Conservation (phyloP, 2,888 invertebrate species). For the Drosophila pullipes region DNA sequence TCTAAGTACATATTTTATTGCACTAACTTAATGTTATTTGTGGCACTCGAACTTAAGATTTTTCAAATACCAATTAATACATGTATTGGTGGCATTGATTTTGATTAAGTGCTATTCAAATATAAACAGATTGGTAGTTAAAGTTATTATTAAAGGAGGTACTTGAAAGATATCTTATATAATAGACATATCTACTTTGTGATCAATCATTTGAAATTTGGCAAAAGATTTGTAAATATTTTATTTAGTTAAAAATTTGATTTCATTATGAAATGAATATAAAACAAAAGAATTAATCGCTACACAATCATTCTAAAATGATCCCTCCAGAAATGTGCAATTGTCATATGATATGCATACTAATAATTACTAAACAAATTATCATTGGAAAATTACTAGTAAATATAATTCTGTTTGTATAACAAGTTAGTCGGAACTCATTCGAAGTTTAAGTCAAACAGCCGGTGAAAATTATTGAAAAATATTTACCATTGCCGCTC, state of each 20-base stretch:
- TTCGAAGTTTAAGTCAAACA: constrained; percentile 31
- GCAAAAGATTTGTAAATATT: neutral
- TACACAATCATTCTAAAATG: constrained; percentile 16
- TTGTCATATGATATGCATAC: constrained; percentile 63
- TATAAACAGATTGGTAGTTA: neutral
- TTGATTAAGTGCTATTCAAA: constrained; percentile 43
- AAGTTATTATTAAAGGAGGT: neutral
- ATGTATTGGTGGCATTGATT: constrained; percentile 53
- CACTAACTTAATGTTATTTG: constrained; percentile 48
- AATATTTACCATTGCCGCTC: constrained; percentile 60
- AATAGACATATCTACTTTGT: constrained; percentile 24
- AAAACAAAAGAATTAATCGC: constrained; percentile 8
- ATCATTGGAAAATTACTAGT: constrained; percentile 13
- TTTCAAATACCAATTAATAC: constrained; percentile 55
- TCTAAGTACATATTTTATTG: constrained; percentile 32
- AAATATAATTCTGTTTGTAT: constrained; percentile 28
- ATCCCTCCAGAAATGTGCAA: constrained; percentile 8
- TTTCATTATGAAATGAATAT: neutral
- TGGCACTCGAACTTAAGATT: constrained; percentile 49
- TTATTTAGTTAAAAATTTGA: neutral
- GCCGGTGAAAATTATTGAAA: constrained; percentile 56
- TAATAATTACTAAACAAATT: constrained; percentile 34
- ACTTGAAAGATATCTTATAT: constrained; percentile 17
- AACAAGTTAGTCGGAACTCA: constrained; percentile 37
- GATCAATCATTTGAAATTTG: constrained; percentile 3